phyloP scores from a whole-genome alignment of 2,797 vertebrate species.

The Rhyacichthys aspro region DNA sequence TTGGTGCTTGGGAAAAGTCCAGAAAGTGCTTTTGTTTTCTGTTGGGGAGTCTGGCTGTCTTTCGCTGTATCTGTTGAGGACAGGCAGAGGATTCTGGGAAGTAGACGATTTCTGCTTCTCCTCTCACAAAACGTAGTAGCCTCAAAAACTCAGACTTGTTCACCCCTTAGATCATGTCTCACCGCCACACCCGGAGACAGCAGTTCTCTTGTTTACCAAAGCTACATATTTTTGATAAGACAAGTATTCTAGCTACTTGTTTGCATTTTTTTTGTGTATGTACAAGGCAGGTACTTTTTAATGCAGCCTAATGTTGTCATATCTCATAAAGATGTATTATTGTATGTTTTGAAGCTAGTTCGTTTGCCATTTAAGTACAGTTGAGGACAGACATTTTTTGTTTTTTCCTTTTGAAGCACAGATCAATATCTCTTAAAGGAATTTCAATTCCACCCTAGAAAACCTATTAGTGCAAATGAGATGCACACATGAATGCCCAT shows the following conservation, averaged over 20 bases:
- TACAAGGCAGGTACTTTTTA: slow-evolving; percentile 79
- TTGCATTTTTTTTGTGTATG: slow-evolving; percentile 81
- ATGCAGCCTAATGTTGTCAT: slow-evolving; percentile 75
- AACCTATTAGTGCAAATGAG: slow-evolving; percentile 20
- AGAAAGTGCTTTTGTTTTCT: slow-evolving; percentile 48
- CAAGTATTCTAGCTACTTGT: slow-evolving; percentile 83
- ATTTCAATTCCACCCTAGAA: slow-evolving; percentile 7
- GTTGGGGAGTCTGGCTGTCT: slow-evolving; percentile 54
- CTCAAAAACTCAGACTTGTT: slow-evolving; percentile 59
- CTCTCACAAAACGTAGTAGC: slow-evolving; percentile 56
- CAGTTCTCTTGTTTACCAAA: slow-evolving; percentile 86
- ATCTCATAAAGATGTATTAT: slow-evolving; percentile 76
- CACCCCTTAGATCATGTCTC: slow-evolving; percentile 54
- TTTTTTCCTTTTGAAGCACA: slow-evolving; percentile 60
- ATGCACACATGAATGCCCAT: slow-evolving; percentile 3
- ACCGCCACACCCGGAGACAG: slow-evolving; percentile 70
- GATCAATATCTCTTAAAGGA: slow-evolving; percentile 22
- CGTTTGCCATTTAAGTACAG: slow-evolving; percentile 70
- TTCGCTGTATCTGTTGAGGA: slow-evolving; percentile 63
- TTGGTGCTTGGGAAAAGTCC: slow-evolving; percentile 67
- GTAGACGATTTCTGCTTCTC: slow-evolving; percentile 55
- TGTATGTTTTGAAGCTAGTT: slow-evolving; percentile 73
- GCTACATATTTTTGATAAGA: slow-evolving; percentile 90
- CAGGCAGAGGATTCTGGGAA: slow-evolving; percentile 49
- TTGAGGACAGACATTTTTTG: slow-evolving; percentile 33